These are phyloP conservation scores for Channa maculata DNA, from an alignment of 2,113 vertebrate genomes.

Conservation along the genomic window DNA sequence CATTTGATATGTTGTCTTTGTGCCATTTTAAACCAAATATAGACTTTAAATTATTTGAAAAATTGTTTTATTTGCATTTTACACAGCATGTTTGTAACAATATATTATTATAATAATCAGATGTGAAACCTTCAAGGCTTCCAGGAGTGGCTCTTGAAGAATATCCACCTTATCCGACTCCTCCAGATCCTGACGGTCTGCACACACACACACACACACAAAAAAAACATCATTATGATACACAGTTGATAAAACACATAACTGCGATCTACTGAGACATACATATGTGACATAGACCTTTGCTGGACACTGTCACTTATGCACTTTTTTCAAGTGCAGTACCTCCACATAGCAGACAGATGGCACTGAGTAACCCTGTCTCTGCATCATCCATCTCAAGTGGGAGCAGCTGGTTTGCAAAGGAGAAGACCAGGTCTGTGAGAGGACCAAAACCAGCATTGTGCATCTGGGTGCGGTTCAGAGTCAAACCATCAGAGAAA, in stretches of 20 bases:
- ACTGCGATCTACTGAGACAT: no score
- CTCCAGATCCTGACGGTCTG: slow-evolving; percentile 83
- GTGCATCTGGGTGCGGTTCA: slow-evolving; percentile 90
- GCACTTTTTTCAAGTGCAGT: slow-evolving; percentile 29
- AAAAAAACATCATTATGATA: not conserved
- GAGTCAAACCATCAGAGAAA: slow-evolving; percentile 94
- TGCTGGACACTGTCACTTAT: not conserved
- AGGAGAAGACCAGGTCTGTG: slow-evolving; percentile 86
- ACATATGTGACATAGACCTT: no score
- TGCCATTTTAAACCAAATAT: no score
- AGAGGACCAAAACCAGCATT: slow-evolving; percentile 83
- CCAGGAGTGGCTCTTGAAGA: slow-evolving; percentile 82
- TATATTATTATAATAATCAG: not conserved
- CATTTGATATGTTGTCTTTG: no score
- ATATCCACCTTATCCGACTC: slow-evolving; percentile 81
- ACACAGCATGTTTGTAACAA: no score
- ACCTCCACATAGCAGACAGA: slow-evolving; percentile 97
- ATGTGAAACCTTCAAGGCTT: slow-evolving; percentile 78
- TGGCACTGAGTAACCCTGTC: slow-evolving; percentile 93
- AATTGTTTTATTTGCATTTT: no score
- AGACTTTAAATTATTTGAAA: no score
- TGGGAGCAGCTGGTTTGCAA: slow-evolving; percentile 92
- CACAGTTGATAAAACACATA: not conserved
- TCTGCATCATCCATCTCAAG: slow-evolving; percentile 95
- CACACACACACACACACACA: not conserved